phyloP scores from a whole-genome alignment of 1,140 invertebrate genomes.

The Apocrypta bakeri region DNA sequence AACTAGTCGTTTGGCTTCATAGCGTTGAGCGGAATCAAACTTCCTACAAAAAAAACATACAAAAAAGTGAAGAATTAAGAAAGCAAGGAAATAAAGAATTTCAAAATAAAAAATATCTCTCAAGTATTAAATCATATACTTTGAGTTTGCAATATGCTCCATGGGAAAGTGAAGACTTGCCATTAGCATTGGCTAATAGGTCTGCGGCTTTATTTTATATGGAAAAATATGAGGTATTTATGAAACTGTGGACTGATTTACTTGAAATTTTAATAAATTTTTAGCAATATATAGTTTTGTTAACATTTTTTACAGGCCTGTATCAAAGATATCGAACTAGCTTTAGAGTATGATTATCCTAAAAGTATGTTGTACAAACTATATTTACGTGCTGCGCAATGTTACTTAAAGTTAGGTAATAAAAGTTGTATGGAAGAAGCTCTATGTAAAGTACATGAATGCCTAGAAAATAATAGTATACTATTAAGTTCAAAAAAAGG shows the following conservation, averaged over 20 bases:
- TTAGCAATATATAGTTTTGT: background rate
- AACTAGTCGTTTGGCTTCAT: slow-evolving; percentile 59
- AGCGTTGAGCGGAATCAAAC: slow-evolving; percentile 48
- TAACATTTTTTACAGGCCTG: slow-evolving; percentile 64
- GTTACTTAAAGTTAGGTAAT: slow-evolving; percentile 64
- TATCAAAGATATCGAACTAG: slow-evolving; percentile 68
- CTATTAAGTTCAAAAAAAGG: slow-evolving; percentile 61
- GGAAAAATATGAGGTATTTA: slow-evolving; percentile 63
- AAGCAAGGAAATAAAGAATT: slow-evolving; percentile 67
- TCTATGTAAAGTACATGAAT: slow-evolving; percentile 57
- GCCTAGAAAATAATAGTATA: slow-evolving; percentile 55
- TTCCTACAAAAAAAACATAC: slow-evolving; percentile 56
- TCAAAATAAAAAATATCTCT: slow-evolving; percentile 63
- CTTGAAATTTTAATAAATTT: background rate
- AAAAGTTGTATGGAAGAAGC: slow-evolving; percentile 57
- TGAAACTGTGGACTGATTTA: background rate
- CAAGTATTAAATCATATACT: slow-evolving; percentile 66
- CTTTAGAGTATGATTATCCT: slow-evolving; percentile 66
- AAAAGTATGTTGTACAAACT: slow-evolving; percentile 68
- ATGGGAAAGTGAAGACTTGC: slow-evolving; percentile 62
- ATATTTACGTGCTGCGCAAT: slow-evolving; percentile 64
- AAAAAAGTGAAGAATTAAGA: slow-evolving; percentile 59
- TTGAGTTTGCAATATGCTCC: slow-evolving; percentile 67
- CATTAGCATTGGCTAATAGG: slow-evolving; percentile 71
- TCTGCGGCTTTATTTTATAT: slow-evolving; percentile 71